phyloP scores from a whole-genome alignment of 1,140 invertebrate genomes.

The Drosophila subobscura region DNA sequence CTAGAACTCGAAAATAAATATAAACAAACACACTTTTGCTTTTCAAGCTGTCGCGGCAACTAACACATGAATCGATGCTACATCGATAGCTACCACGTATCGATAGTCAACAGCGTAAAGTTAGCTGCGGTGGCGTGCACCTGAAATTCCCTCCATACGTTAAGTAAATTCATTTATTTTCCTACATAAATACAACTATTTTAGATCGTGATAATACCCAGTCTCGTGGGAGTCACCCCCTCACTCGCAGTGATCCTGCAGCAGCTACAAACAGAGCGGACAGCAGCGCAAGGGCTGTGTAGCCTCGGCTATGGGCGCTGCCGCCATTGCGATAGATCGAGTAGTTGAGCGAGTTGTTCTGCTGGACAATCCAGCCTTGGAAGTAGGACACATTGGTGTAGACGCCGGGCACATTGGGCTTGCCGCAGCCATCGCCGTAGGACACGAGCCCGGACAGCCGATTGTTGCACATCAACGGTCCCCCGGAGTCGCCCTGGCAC shows the following conservation, averaged over 20 bases:
- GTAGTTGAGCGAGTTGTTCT: slow-evolving; percentile 59
- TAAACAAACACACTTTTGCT: too few relatives aligned
- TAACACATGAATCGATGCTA: too few relatives aligned
- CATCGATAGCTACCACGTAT: too few relatives aligned
- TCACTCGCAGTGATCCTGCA: not conserved
- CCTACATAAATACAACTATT: too few relatives aligned
- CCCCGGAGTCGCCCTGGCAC: slow-evolving; percentile 82
- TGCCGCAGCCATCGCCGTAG: slow-evolving; percentile 86
- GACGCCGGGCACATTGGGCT: slow-evolving; percentile 85
- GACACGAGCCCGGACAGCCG: slow-evolving; percentile 84
- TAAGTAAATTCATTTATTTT: too few relatives aligned
- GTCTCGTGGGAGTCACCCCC: too few relatives aligned
- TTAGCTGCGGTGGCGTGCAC: too few relatives aligned
- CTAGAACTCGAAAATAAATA: too few relatives aligned
- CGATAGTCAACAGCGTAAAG: too few relatives aligned
- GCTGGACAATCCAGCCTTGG: slow-evolving; percentile 84
- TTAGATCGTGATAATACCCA: too few relatives aligned
- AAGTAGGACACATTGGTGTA: slow-evolving; percentile 87
- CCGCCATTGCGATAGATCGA: slow-evolving; percentile 32
- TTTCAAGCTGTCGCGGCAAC: too few relatives aligned
- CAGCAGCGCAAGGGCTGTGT: not conserved
- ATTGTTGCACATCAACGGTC: slow-evolving; percentile 65
- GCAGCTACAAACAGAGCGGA: slow-evolving; percentile 2
- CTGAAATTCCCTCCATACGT: too few relatives aligned
- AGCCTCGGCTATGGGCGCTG: not conserved